These are phyloP conservation scores for Temnothorax curvispinosus DNA, from an alignment of 1,140 invertebrate species.

Conservation along the genomic window DNA sequence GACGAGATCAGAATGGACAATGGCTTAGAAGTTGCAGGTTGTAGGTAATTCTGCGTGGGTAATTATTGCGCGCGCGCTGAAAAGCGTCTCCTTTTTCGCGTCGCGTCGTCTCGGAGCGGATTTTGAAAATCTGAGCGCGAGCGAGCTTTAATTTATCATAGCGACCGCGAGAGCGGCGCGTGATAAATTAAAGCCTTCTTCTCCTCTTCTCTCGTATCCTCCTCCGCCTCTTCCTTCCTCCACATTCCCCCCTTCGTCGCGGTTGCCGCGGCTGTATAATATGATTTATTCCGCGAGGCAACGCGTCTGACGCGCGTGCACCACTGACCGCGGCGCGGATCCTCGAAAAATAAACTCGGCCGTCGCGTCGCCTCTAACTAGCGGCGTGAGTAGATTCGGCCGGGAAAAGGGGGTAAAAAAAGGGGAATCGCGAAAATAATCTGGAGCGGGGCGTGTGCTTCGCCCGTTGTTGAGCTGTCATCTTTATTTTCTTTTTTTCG, in stretches of 20 bases:
- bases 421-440: background rate
- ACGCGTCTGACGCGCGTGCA: slow-evolving; percentile 17
- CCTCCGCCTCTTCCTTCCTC: background rate
- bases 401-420: background rate
- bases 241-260: background rate
- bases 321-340: slow-evolving; percentile 22
- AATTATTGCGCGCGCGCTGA: slow-evolving; percentile 37
- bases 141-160: slow-evolving; percentile 52
- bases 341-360: slow-evolving; percentile 44
- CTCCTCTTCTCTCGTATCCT: background rate
- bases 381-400: slow-evolving; percentile 12
- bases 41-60: slow-evolving; percentile 47
- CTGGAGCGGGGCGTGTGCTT: background rate
- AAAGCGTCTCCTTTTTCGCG: slow-evolving; percentile 4
- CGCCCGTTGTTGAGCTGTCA: background rate
- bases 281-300: slow-evolving; percentile 49
- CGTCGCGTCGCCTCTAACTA: slow-evolving; percentile 35
- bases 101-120: background rate
- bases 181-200: slow-evolving; percentile 55
- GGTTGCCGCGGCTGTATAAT: slow-evolving; percentile 45
- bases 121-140: slow-evolving; percentile 50
- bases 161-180: slow-evolving; percentile 9
- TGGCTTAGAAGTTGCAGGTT: slow-evolving; percentile 41
- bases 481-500: background rate
- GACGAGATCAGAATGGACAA: slow-evolving; percentile 48